Evolutionary conservation across 2,113 vertebrate genomes (phyloP).

Genomic region (Myocastor coypus): DNA sequence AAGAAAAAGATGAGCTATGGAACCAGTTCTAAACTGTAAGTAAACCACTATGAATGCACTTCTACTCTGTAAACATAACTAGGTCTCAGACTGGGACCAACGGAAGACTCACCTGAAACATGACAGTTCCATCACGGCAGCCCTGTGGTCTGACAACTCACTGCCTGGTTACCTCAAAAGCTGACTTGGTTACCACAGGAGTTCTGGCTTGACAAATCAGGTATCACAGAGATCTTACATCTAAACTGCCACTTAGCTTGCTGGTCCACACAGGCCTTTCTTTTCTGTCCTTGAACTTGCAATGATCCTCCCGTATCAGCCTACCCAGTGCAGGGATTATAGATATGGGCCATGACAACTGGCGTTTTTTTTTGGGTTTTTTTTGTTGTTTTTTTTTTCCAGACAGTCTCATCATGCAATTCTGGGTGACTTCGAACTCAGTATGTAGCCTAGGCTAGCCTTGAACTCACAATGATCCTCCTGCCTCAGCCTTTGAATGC

Average conservation of each 20-base stretch:
- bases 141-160: background rate
- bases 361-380: no score
- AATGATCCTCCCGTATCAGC: background rate
- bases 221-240: background rate
- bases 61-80: background rate
- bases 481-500: background rate
- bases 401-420: background rate
- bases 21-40: background rate
- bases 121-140: background rate
- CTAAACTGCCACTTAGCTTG: background rate
- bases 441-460: background rate
- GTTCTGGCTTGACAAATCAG: background rate
- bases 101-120: background rate
- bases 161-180: background rate
- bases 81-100: background rate
- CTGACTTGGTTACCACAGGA: slow-evolving; percentile 35
- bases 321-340: background rate
- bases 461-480: background rate
- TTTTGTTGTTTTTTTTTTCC: background rate
- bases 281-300: background rate
- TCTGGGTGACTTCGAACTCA: background rate
- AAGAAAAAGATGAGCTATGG: background rate
- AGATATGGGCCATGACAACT: background rate
- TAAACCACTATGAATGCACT: background rate
- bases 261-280: background rate